A percentile compares a stretch with the other conserved stretches of the same genome.
Conservation (phyloP, 1,140 invertebrate species). For the Leptinotarsa defecta region DNA sequence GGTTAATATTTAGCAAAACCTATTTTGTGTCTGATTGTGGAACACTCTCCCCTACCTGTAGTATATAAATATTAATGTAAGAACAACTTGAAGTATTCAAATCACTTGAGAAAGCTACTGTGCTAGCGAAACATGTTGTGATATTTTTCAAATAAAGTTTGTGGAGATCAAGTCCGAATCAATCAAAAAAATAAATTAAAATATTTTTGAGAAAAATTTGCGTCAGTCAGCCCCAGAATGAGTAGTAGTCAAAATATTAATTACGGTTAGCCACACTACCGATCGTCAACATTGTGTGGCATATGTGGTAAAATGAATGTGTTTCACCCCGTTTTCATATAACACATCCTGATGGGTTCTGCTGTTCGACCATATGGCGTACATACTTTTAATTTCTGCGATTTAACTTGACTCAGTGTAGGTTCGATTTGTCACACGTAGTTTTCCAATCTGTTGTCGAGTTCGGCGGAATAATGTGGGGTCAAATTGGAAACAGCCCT, state of each 20-base stretch:
- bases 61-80: too few relatives aligned
- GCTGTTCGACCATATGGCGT: constrained; percentile 37
- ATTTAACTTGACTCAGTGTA: constrained; percentile 43
- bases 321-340: constrained; percentile 12
- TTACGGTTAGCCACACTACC: constrained; percentile 16
- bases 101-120: too few relatives aligned
- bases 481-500: constrained; percentile 26
- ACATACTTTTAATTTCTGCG: constrained; percentile 38
- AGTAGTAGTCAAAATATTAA: background rate
- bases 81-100: too few relatives aligned
- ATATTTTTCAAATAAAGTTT: too few relatives aligned
- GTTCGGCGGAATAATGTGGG: constrained; percentile 16
- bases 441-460: constrained; percentile 42
- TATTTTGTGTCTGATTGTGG: too few relatives aligned
- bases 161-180: too few relatives aligned
- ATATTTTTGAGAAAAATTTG: too few relatives aligned
- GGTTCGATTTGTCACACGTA: constrained; percentile 45
- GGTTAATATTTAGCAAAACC: too few relatives aligned
- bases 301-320: constrained; percentile 25
- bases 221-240: too few relatives aligned
- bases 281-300: constrained; percentile 32
- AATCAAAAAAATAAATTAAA: too few relatives aligned
- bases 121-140: too few relatives aligned
- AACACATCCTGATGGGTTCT: constrained; percentile 2
- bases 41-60: too few relatives aligned